These are phyloP conservation scores for Lerista edwardsae DNA, from an alignment of 2,797 vertebrate species.

Conservation along the genomic window DNA sequence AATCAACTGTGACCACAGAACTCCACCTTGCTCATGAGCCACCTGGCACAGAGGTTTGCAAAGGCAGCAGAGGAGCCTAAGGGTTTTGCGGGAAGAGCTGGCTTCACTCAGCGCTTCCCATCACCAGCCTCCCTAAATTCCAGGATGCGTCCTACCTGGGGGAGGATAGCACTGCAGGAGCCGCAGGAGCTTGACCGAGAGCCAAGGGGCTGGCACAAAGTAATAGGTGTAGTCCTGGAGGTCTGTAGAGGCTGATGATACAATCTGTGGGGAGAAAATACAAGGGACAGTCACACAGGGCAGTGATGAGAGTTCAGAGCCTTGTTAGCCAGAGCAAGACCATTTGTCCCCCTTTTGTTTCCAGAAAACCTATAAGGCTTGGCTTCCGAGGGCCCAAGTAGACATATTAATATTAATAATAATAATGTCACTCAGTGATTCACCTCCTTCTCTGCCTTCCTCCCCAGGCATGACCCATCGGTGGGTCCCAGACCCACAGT, in stretches of 20 bases:
- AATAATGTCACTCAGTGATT: no score
- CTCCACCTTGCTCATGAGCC: not conserved
- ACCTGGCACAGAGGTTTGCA: not conserved
- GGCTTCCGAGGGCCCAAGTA: no score
- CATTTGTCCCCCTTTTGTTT: not conserved
- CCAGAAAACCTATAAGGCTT: not conserved
- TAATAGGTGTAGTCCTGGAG: conserved; percentile 81
- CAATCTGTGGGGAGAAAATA: conserved; percentile 62
- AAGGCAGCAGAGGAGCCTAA: not conserved
- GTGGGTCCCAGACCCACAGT: not conserved
- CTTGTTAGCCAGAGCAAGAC: no score
- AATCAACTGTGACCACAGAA: not conserved
- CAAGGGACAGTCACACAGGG: not conserved
- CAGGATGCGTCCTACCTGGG: conserved; percentile 59
- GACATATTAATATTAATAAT: no score
- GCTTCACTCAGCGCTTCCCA: not conserved
- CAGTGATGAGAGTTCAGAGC: no score
- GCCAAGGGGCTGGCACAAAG: conserved; percentile 78
- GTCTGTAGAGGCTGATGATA: conserved; percentile 78
- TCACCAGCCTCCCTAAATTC: not conserved
- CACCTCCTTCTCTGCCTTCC: not conserved
- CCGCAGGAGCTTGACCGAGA: conserved; percentile 76
- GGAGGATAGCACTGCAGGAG: conserved; percentile 77
- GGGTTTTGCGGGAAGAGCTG: not conserved
- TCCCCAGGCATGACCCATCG: not conserved